Evolutionary conservation across 2,797 vertebrate species (phyloP), one percentile per base, ranked within the genome.

Genomic region (Spinibarbus caldwelli): DNA sequence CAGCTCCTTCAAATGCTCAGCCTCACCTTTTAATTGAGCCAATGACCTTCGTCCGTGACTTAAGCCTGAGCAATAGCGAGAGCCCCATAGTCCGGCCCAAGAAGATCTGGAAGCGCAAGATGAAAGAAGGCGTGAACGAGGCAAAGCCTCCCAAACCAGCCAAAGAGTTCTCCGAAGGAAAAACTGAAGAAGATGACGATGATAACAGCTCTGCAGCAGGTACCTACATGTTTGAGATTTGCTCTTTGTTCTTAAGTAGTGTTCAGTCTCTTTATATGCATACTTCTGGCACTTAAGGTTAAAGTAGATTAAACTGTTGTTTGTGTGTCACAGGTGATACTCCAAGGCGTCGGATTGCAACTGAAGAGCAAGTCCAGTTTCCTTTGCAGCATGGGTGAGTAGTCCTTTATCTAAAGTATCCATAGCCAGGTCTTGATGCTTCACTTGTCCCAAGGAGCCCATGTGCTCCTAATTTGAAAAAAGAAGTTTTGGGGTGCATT

Each of bases 351-450:
- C 95, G 97, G 88, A 95, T 99, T 66, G 97, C 98, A 67, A 97
- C 97, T 2, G 97, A 96, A 86, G 97, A 97, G 85, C 97, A 99
- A 92, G 97, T 99, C 87, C 96, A 96, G 83, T 96, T 98, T 82
- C 97, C 98, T 4, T 94, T 99, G 90, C 92, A 94, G 81, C 96
- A 97, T 68, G 98, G 98, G 98, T 99, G 97, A 94, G 78, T 59
- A 34, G 6, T 9, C 2, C 9, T 67, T 57, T 26, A 23, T 49
- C 29, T 19, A 23, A 71, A 38, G 5, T 12, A 57, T 15, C 54
- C 12, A 26, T 36, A 49, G 19, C 5, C 45, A 52, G 5, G 11
- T 15, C 34, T 57, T n/a, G 49, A 14, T 36, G 34, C 31, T 57
- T 36, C 2, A 21, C 52, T 4, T 29, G 17, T 43, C 36, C 31